Conservation (phyloP, 2,113 vertebrate species). For the Phocoena phocoena region DNA sequence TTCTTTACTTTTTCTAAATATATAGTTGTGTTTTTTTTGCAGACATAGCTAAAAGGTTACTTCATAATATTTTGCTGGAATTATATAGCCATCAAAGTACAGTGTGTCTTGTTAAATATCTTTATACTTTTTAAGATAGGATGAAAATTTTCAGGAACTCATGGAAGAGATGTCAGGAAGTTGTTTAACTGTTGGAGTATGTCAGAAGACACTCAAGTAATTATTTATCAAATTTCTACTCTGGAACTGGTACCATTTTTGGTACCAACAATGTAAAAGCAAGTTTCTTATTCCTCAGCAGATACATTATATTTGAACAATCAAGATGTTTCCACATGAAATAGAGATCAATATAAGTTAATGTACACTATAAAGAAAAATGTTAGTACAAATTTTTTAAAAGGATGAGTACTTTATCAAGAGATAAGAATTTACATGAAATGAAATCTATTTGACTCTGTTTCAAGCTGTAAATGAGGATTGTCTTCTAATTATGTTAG, state of each 20-base stretch:
- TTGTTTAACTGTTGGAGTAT: background rate
- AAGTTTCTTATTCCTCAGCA: background rate
- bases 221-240: background rate
- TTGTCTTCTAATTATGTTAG: background rate
- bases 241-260: background rate
- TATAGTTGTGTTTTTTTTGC: background rate
- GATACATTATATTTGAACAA: background rate
- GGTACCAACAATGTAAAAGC: background rate
- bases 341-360: background rate
- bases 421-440: background rate
- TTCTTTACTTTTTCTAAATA: background rate
- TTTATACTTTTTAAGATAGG: background rate
- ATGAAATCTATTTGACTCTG: background rate
- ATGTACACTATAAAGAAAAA: background rate
- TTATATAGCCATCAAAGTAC: background rate
- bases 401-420: background rate
- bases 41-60: background rate
- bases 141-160: background rate
- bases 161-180: background rate
- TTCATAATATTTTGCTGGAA: background rate
- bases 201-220: background rate
- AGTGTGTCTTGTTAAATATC: background rate
- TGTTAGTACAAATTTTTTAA: background rate
- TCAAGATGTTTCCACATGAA: background rate
- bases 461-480: background rate